Percentiles rank a stretch among this genome's conserved stretches.
Evolutionary conservation across 2,113 vertebrate genomes (phyloP).

Genomic region (Pionites leucogaster): DNA sequence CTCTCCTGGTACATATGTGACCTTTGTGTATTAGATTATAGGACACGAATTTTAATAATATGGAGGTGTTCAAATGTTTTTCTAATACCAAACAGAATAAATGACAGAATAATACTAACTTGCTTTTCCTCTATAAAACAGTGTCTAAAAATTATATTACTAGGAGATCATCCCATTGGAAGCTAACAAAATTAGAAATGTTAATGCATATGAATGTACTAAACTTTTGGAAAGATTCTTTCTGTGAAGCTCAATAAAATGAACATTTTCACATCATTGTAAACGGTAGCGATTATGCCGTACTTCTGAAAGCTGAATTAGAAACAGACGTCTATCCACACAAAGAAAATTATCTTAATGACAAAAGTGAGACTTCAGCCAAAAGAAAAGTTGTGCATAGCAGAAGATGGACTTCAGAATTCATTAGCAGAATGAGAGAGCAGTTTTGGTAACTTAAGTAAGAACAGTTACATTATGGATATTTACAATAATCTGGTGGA

Average conservation of each 20-base stretch:
- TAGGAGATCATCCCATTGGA: neutral
- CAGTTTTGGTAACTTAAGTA: neutral
- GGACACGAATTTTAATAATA: neutral
- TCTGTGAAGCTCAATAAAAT: slow-evolving; percentile 5
- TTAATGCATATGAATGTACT: slow-evolving; percentile 5
- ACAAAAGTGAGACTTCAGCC: slow-evolving; percentile 23
- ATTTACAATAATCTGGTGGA: neutral
- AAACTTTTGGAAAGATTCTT: slow-evolving; percentile 11
- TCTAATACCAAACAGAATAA: neutral
- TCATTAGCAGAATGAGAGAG: neutral
- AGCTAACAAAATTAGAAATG: slow-evolving; percentile 3
- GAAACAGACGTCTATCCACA: slow-evolving; percentile 57
- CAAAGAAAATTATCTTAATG: slow-evolving; percentile 50
- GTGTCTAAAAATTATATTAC: neutral
- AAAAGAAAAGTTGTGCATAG: neutral
- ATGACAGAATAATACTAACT: neutral
- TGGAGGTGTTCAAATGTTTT: slow-evolving; percentile 3
- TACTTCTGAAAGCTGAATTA: slow-evolving; percentile 56
- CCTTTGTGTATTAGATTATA: neutral
- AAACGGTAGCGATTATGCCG: slow-evolving; percentile 22
- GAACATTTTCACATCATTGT: neutral
- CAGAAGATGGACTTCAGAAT: neutral
- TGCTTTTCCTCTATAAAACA: slow-evolving; percentile 7
- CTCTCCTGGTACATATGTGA: neutral
- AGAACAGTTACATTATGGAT: neutral